Base-by-base conservation (phyloP, 2,797 vertebrate species). In the Epinephelus malabaricus region DNA sequence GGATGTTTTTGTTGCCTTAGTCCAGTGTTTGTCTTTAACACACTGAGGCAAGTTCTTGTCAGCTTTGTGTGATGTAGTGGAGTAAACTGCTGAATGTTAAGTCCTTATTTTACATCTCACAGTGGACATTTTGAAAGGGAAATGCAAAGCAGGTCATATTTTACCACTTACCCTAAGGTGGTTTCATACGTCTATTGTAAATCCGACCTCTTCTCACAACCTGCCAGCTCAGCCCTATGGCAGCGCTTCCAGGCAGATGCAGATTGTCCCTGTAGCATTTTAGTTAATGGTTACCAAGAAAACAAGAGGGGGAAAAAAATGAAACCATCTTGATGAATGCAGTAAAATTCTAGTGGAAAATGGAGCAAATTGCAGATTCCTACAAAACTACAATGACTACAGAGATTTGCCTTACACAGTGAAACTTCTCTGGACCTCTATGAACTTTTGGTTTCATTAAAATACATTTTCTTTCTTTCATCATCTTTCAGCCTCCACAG, bases 71-170 rank as follows among this genome's bases (percentile, higher is more conserved):
- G 71, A 69, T 25, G 61, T 30, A 1, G 67, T 30, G 38, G 58
- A 67, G 68, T 25, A 59, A 85, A 79, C 66, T 9, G 19, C 49
- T 77, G 73, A 83, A 87, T 89, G 62, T 59, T 81, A 79, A 86
- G 73, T 77, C 45, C 69, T 61, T 79, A 15, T 76, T 89, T 88
- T 85, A 75, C 79, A 81, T 84, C 69, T 86, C 81, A 71, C 79
- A 19, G 61, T 59, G 27, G 73, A 81, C 79, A 70, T 78, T 75
- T 75, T 1, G 13, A 74, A 25, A 43, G 58, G 83, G 54, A 85
- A 85, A 85, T 83, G 77, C 79, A 86, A 76, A 92, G 56, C 68
- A 85, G 71, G 65, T 83, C 46, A 47, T 70, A 76, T 88, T 89
- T 85, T 77, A 64, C 50, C 54, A 66, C 53, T 56, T 69, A 81